A percentile compares a stretch with the other conserved stretches of the same genome.
Conservation (phyloP, 2,113 vertebrate species). For the Stigmatopora argus region DNA sequence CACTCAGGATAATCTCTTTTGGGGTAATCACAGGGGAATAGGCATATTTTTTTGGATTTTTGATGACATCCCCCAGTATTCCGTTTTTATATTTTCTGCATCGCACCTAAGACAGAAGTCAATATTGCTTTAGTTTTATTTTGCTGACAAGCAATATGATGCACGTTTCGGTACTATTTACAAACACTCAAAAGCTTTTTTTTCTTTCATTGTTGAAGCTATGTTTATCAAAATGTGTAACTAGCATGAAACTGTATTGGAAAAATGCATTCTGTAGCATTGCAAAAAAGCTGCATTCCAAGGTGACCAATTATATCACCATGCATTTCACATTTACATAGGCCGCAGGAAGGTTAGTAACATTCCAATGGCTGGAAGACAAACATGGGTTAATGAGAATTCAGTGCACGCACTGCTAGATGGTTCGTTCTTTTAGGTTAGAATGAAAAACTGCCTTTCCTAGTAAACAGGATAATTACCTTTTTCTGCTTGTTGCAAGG, state of each 20-base stretch:
- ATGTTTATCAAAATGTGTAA: not conserved
- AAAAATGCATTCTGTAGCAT: conserved; percentile 3
- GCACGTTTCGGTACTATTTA: not conserved
- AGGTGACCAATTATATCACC: conserved; percentile 34
- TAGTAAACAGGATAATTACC: conserved; percentile 5
- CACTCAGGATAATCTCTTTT: not conserved
- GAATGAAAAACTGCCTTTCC: not conserved
- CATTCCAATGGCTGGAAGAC: conserved; percentile 32
- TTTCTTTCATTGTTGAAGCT: not conserved
- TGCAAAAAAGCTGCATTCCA: conserved; percentile 15
- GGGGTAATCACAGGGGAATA: not conserved
- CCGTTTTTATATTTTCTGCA: no score
- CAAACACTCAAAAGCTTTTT: not conserved
- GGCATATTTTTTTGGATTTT: not conserved
- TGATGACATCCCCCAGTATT: no score
- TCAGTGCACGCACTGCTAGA: conserved; percentile 11
- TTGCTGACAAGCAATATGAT: not conserved
- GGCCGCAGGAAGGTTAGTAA: conserved; percentile 27
- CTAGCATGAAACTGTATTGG: not conserved
- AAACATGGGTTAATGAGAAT: conserved; percentile 23
- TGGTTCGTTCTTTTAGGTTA: conserved; percentile 1
- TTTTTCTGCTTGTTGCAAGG: conserved; percentile 32
- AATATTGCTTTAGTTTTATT: not conserved
- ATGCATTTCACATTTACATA: conserved; percentile 19
- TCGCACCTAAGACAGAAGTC: not conserved